Percentiles rank a stretch among this genome's conserved stretches.
These are phyloP conservation scores for Callorhinus ursinus DNA, from an alignment of 2,113 vertebrate genomes.

Conservation along the genomic window DNA sequence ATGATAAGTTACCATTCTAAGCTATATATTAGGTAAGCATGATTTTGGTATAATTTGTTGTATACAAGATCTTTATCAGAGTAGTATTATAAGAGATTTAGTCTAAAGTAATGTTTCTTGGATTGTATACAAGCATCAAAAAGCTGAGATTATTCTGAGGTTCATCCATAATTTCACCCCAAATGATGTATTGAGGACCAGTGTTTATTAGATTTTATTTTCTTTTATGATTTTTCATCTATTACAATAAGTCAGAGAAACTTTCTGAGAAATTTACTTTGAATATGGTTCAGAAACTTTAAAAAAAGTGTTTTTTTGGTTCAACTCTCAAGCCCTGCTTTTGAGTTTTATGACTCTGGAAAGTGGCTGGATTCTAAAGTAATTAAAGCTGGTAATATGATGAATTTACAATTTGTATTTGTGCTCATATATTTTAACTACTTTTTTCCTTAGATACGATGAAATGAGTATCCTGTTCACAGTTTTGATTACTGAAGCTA, in stretches of 20 bases:
- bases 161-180: background rate
- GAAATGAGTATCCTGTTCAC: slow-evolving; percentile 97
- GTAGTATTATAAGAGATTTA: background rate
- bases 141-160: background rate
- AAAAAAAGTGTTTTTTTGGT: background rate
- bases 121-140: background rate
- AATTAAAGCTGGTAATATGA: background rate
- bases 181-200: background rate
- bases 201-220: slow-evolving; percentile 27
- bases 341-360: background rate
- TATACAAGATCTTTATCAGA: background rate
- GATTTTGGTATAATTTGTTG: background rate
- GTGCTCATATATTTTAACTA: background rate
- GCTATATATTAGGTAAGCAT: background rate
- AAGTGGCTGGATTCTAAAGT: background rate
- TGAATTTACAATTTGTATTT: rapidly evolving
- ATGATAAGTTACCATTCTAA: background rate
- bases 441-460: slow-evolving; percentile 90
- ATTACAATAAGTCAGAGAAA: background rate
- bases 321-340: background rate
- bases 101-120: background rate
- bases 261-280: slow-evolving; percentile 35
- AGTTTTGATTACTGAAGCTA: slow-evolving; percentile 90
- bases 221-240: slow-evolving; percentile 4
- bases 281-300: slow-evolving; percentile 26